Conservation (phyloP, 2,113 vertebrate genomes). For the Eretmochelys imbricata region DNA sequence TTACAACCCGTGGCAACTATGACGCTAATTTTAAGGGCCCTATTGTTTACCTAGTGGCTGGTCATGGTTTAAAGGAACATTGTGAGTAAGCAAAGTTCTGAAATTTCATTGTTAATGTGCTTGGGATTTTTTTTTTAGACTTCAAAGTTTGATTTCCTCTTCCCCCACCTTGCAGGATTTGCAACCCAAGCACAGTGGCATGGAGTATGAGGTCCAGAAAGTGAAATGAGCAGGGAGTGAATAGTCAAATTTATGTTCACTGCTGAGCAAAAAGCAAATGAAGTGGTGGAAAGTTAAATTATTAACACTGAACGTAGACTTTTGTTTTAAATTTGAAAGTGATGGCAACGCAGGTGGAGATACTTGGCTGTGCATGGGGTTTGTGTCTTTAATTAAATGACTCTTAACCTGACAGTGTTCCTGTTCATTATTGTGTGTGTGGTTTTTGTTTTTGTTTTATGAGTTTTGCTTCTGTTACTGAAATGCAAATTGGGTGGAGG, state of each 20-base stretch:
- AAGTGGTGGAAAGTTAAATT: not conserved
- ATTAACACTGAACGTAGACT: not conserved
- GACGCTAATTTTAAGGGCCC: not conserved
- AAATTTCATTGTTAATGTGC: accelerated
- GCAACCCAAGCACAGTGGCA: not conserved
- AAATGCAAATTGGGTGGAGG: accelerated
- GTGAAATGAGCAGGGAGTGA: not conserved
- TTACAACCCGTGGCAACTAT: not conserved
- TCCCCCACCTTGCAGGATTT: not conserved
- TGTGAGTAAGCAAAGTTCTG: not conserved
- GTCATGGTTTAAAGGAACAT: not conserved
- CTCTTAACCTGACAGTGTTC: not conserved
- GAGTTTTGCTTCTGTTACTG: not conserved
- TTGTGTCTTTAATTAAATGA: not conserved
- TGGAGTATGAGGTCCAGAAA: not conserved
- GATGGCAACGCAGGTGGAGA: accelerated
- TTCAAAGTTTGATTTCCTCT: not conserved
- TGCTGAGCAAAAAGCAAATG: not conserved
- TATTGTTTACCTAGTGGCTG: not conserved
- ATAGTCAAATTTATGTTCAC: not conserved
- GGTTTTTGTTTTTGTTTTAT: not conserved
- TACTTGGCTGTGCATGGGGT: not conserved
- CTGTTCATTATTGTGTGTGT: not conserved
- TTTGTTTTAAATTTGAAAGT: accelerated
- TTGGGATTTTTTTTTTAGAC: not conserved